A percentile compares a stretch with the other conserved stretches of the same genome.
Evolutionary conservation across 2,113 vertebrate species (phyloP).

Genomic region (Tringa solitaria): DNA sequence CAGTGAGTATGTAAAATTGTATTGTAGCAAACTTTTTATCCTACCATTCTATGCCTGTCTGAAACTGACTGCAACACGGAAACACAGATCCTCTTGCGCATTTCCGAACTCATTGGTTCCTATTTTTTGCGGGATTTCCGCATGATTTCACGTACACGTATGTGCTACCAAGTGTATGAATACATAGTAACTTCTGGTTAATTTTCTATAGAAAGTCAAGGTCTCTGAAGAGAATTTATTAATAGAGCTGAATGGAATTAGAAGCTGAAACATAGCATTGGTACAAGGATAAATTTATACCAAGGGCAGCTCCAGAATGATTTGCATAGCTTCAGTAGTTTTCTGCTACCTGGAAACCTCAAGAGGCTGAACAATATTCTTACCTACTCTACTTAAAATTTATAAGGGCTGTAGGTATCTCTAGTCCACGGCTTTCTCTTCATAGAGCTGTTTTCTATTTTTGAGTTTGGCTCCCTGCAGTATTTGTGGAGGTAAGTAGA

Average conservation of each 20-base stretch:
- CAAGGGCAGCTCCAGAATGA: background rate
- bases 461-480: background rate
- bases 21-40: background rate
- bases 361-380: background rate
- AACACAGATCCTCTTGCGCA: background rate
- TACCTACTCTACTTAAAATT: background rate
- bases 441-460: background rate
- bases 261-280: background rate
- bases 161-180: background rate
- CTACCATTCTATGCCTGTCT: background rate
- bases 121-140: background rate
- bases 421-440: background rate
- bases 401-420: background rate
- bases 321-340: background rate
- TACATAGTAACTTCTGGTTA: background rate
- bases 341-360: background rate
- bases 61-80: background rate
- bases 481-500: background rate
- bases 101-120: background rate
- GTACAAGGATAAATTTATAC: background rate
- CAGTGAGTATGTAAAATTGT: background rate
- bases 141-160: background rate
- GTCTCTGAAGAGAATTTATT: background rate
- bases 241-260: background rate
- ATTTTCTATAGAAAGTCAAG: background rate